Percentiles rank a stretch among this genome's conserved stretches.
Evolutionary conservation across 1,140 invertebrate genomes (phyloP).

Genomic region (Prorops nasuta): DNA sequence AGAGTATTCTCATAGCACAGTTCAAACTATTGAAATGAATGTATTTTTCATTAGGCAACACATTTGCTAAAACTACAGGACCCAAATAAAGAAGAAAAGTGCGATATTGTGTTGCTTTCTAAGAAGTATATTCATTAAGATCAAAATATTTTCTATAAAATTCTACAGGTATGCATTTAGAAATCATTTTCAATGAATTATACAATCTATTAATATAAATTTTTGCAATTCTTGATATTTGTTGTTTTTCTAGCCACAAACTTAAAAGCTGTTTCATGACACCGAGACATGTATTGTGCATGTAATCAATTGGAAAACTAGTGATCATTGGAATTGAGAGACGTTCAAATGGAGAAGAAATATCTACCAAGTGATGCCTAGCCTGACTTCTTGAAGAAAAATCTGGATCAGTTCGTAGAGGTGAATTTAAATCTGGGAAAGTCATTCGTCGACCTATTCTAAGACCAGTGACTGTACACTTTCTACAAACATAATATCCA

Average conservation of each 20-base stretch:
- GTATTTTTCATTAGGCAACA: neutral
- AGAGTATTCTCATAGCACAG: conserved; percentile 7
- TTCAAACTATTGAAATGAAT: conserved; percentile 5
- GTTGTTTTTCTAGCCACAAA: conserved; percentile 12
- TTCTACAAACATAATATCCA: conserved; percentile 1
- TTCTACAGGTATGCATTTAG: conserved; percentile 19
- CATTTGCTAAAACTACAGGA: conserved; percentile 20
- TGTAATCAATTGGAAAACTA: conserved; percentile 26
- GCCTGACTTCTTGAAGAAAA: neutral
- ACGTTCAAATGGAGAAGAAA: conserved; percentile 8
- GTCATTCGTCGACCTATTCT: neutral
- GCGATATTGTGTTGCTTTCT: conserved; percentile 37
- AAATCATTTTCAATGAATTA: neutral
- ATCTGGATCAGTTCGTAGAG: conserved; percentile 3
- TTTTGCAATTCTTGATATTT: neutral
- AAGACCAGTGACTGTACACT: neutral
- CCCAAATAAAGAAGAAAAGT: conserved; percentile 30
- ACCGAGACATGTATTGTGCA: conserved; percentile 28
- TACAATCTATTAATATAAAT: neutral
- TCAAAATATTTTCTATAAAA: conserved; percentile 29
- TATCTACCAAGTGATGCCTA: conserved; percentile 1
- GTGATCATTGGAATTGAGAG: conserved; percentile 18
- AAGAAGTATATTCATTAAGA: conserved; percentile 20
- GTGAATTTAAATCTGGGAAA: neutral
- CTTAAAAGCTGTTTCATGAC: conserved; percentile 26